Base-by-base conservation (phyloP, 2,113 vertebrate genomes). In the Holacanthus passer region DNA sequence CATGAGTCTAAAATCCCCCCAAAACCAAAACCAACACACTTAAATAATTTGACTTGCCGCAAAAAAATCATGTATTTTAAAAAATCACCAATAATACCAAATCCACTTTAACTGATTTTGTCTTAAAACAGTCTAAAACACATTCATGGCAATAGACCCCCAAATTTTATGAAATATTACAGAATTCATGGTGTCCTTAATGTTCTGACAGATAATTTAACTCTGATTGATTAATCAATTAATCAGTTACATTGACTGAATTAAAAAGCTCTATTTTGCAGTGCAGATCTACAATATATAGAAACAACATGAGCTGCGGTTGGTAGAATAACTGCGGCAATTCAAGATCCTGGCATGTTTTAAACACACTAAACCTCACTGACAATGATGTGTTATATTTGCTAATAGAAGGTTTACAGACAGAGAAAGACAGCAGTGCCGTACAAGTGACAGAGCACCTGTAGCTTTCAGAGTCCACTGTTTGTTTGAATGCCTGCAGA, bases 401-500 rank as follows among this genome's bases (percentile, higher is more conserved):
- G 29, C 55, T 48, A 53, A 37, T 17, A 20, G 10, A 39, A 53
- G 19, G 39, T 31, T 37, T 14, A 24, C 48, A 64, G 22, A 37
- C 66, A 73, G 37, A 24, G 7, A 24, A 41, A 63, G 24, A 37
- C 71, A 76, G 63, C 58, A 66, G 52, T 19, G 24, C 13, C 43
- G 19, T 43, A 68, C 62, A 73, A 87, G 67, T 47, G 68, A 81
- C 65, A 29, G 59, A 16, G 65, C 1, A 81, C 56, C 77, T 77
- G 76, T 69, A 58, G 56, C 48, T 29, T 31, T 27, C 77, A 48
- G 29, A 19, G 10, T 70, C 53, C 63, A 53, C 12, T 60, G 72
- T 85, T 79, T 73, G 64, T 73, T 63, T 74, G 58, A 79, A 67
- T 8, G 48, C 78, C 75, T 27, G 62, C 70, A 63, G 82, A 68